Conservation (phyloP, 2,888 invertebrate genomes). For the Notodonta ziczac region DNA sequence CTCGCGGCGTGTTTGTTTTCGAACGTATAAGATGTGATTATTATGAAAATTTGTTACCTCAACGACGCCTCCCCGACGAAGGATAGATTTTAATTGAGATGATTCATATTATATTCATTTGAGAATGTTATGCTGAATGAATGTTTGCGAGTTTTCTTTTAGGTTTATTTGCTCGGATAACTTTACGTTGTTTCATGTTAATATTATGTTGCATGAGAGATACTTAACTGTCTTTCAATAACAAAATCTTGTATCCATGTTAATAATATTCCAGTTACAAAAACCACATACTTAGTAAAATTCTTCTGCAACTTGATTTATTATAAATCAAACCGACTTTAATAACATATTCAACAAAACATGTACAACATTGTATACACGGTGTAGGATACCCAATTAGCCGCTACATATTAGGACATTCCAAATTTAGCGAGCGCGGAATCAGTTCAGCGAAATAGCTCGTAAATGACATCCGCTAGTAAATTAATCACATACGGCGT, state of each 20-base stretch:
- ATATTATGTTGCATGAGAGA: too few relatives aligned
- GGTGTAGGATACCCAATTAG: slow-evolving; percentile 55
- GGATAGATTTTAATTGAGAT: slow-evolving; percentile 59
- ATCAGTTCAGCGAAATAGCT: slow-evolving; percentile 60
- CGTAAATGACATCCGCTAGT: slow-evolving; percentile 60
- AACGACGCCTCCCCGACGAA: slow-evolving; percentile 55
- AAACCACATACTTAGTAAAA: too few relatives aligned
- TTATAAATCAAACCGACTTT: background rate
- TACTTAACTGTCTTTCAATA: too few relatives aligned
- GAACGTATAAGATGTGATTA: slow-evolving; percentile 75
- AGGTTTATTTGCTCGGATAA: background rate
- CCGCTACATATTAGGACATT: slow-evolving; percentile 47
- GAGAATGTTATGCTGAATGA: background rate
- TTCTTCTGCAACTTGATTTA: background rate
- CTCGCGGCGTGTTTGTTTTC: slow-evolving; percentile 80
- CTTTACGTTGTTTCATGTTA: too few relatives aligned
- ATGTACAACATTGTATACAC: slow-evolving; percentile 17
- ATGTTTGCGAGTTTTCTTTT: background rate
- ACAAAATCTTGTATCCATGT: too few relatives aligned
- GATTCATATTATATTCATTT: slow-evolving; percentile 36
- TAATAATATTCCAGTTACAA: too few relatives aligned
- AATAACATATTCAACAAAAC: background rate
- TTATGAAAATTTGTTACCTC: slow-evolving; percentile 65
- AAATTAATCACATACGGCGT: slow-evolving; percentile 67
- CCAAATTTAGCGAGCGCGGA: slow-evolving; percentile 47